These are phyloP conservation scores for Hiodon alosoides DNA, from an alignment of 2,113 vertebrate genomes.

Conservation along the genomic window DNA sequence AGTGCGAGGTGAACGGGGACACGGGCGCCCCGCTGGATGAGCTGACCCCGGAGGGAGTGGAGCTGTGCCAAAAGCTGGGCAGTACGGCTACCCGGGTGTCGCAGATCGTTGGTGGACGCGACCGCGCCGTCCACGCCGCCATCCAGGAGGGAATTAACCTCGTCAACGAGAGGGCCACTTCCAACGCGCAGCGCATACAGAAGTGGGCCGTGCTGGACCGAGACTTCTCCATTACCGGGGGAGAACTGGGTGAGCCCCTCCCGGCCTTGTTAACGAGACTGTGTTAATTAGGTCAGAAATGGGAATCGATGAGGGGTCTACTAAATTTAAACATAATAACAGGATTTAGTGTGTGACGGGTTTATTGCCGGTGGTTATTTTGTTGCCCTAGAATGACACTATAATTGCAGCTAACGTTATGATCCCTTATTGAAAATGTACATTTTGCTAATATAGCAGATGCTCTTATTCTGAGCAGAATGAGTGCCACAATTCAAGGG, in stretches of 20 bases:
- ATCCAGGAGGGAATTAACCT: conserved; percentile 75
- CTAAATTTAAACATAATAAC: no score
- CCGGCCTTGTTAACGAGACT: neutral
- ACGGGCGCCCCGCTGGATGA: conserved; percentile 67
- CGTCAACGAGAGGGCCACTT: conserved; percentile 67
- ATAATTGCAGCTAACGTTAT: no score
- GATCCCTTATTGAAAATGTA: no score
- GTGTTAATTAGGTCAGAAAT: no score
- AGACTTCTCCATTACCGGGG: conserved; percentile 76
- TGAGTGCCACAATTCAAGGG: no score
- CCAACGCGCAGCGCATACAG: conserved; percentile 80
- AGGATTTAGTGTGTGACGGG: no score
- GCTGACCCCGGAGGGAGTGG: conserved; percentile 62
- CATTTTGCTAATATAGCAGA: no score
- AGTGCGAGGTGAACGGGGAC: conserved; percentile 63
- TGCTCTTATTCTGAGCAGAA: no score
- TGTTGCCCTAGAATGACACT: neutral
- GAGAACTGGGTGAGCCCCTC: conserved; percentile 79
- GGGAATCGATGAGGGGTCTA: no score
- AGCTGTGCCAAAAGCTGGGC: conserved; percentile 69
- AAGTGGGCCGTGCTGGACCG: conserved; percentile 78
- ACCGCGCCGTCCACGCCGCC: conserved; percentile 58
- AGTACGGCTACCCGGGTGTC: conserved; percentile 68
- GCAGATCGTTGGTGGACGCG: conserved; percentile 61
- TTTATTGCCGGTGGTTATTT: no score